phyloP scores from a whole-genome alignment of 1,140 invertebrate genomes.

The Carposina sasakii region DNA sequence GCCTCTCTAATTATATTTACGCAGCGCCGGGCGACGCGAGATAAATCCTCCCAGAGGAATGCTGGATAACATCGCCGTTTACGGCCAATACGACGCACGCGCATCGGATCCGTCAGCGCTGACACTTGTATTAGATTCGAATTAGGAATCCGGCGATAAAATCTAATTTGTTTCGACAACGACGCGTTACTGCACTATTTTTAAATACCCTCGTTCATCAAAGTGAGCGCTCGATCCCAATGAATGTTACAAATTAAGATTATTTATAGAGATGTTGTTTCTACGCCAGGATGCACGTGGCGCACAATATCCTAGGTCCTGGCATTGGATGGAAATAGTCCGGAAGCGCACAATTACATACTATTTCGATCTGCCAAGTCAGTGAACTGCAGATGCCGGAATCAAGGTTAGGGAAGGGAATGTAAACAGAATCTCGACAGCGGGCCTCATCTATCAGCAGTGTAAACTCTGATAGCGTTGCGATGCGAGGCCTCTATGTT shows the following conservation, averaged over 20 bases:
- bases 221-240: conserved; percentile 12
- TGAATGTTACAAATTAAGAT: background rate
- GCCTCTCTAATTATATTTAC: conserved; percentile 69
- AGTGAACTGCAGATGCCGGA: too few relatives aligned
- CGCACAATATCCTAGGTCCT: conserved; percentile 42
- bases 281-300: conserved; percentile 42
- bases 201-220: conserved; percentile 9
- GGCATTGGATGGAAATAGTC: conserved; percentile 43
- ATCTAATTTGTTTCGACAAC: conserved; percentile 28
- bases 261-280: background rate
- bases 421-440: conserved; percentile 34
- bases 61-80: conserved; percentile 46
- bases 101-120: conserved; percentile 36
- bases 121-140: conserved; percentile 36
- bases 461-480: conserved; percentile 47
- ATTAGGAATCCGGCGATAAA: conserved; percentile 33
- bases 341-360: conserved; percentile 49
- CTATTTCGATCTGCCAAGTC: background rate
- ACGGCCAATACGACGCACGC: conserved; percentile 35
- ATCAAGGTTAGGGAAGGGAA: conserved; percentile 47
- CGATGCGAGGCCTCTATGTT: conserved; percentile 17
- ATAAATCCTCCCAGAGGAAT: conserved; percentile 53
- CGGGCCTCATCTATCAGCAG: conserved; percentile 48
- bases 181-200: conserved; percentile 12
- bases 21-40: conserved; percentile 50